Evolutionary conservation across 2,113 vertebrate genomes (phyloP), one percentile per base, ranked within the genome.

Genomic region (Gobius niger): DNA sequence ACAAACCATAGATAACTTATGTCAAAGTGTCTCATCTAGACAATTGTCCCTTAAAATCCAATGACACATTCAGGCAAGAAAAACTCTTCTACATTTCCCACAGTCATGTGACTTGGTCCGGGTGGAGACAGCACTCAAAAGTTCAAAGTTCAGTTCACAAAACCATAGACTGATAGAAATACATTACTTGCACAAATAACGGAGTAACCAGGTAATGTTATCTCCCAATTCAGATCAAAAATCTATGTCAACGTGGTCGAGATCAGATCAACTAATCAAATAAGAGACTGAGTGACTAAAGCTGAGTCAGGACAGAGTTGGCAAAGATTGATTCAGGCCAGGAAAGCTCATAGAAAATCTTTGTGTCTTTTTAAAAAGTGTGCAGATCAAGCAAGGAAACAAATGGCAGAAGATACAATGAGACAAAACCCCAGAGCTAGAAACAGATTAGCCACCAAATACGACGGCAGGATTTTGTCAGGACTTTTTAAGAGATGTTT

Each of bases 121-220:
- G 72, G 77, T n/a, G 83, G 63, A 34, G 66, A 76, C 59, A 71
- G n/a, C 51, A 40, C 59, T 71, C 40, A 61, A 7, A 70, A 13
- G 82, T 73, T 78, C 85, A 88, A 85, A 82, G 85, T 81, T 75
- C 81, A 74, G 24, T n/a, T 75, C 53, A 24, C 44, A 62, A 16
- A 34, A 40, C 65, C 51, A 46, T 47, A 57, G 34, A 8, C 54
- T 13, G 54, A 60, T 14, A 60, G 24, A 76, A 44, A 74, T 44
- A 14, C 42, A 61, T 49, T 6, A 16, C 53, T 61, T 19, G 54
- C 24, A 63, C 34, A 18, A 18, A 34, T 34, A 34, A 65, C 70
- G 0, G 11, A 60, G 66, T 16, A 0, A 1, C 46, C 52, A 68
- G 68, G 78, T 82, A 71, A 63, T 65, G 52, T 53, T 9, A 18